Percentiles rank a stretch among this genome's conserved stretches.
These are phyloP conservation scores for Prolemur simus DNA, from an alignment of 2,113 vertebrate genomes.

Conservation along the genomic window DNA sequence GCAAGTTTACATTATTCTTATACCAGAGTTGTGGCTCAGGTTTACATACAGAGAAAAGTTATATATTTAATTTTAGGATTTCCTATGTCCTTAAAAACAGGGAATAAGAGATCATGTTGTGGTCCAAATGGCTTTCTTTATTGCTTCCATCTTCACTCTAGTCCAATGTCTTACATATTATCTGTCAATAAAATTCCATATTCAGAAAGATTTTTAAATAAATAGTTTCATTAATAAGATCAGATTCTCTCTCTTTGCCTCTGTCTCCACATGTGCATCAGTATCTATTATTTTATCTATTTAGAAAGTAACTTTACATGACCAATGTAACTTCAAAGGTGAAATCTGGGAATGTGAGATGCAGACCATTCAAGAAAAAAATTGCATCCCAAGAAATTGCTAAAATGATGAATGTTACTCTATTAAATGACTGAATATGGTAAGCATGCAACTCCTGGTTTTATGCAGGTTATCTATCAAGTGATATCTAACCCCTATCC, in stretches of 20 bases:
- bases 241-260: neutral
- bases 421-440: neutral
- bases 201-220: slow-evolving; percentile 27
- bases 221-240: neutral
- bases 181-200: neutral
- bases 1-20: neutral
- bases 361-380: neutral
- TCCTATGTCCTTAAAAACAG: neutral
- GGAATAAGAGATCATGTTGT: neutral
- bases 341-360: neutral
- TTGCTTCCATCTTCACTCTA: neutral
- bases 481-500: neutral
- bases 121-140: neutral
- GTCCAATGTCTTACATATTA: neutral
- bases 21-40: neutral
- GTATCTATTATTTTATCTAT: neutral
- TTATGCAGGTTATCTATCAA: neutral
- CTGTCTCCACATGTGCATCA: neutral
- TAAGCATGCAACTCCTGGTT: neutral
- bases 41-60: neutral
- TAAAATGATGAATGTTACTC: neutral
- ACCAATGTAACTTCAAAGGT: neutral
- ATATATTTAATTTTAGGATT: neutral
- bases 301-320: slow-evolving; percentile 17
- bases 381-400: neutral